Evolutionary conservation across 2,113 vertebrate genomes (phyloP).

Genomic region (Heterocephalus glaber): DNA sequence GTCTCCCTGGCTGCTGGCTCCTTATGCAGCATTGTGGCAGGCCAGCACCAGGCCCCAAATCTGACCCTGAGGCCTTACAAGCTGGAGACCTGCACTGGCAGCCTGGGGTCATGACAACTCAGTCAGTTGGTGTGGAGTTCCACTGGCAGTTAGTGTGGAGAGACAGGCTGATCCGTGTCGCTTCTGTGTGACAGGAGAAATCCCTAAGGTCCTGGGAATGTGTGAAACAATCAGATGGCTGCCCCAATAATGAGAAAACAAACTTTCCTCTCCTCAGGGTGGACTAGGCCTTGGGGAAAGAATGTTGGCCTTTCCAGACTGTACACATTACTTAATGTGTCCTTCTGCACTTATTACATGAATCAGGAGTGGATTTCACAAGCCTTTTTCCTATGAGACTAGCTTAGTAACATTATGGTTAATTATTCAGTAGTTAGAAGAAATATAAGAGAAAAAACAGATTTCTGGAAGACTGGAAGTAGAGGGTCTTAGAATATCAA

Average conservation of each 20-base stretch:
- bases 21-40: background rate
- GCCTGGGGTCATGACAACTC: background rate
- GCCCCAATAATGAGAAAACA: background rate
- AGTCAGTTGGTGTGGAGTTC: background rate
- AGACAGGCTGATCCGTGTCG: constrained; percentile 36
- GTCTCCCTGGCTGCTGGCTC: constrained; percentile 65
- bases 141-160: constrained; percentile 34
- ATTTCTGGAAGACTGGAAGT: constrained; percentile 19
- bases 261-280: background rate
- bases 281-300: background rate
- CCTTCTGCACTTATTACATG: constrained; percentile 27
- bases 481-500: background rate
- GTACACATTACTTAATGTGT: background rate
- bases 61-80: constrained; percentile 66
- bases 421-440: constrained; percentile 62
- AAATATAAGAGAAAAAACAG: constrained; percentile 1
- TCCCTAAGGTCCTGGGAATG: background rate
- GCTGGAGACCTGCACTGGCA: constrained; percentile 58
- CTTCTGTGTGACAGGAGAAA: background rate
- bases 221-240: background rate
- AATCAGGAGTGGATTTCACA: constrained; percentile 59
- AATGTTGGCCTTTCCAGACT: constrained; percentile 29
- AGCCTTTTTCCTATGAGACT: constrained; percentile 41
- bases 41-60: constrained; percentile 1
- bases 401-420: constrained; percentile 51